phyloP scores from a whole-genome alignment of 2,888 invertebrate species.

The Alloscopus bannaensis region DNA sequence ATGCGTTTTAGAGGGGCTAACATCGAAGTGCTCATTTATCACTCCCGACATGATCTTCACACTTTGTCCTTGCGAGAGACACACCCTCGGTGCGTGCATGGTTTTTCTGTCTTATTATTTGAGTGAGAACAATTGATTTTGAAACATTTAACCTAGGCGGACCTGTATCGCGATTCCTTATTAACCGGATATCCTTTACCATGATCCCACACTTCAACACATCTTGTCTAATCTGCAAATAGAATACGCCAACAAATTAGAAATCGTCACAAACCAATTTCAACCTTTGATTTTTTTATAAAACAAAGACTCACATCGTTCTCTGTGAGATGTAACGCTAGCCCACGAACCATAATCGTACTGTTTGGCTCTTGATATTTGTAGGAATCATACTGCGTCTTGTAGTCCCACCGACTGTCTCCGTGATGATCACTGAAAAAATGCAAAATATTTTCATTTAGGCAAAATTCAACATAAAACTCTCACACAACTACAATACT shows the following conservation, averaged over 20 bases:
- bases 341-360: conserved; percentile 85
- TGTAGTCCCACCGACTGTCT: conserved; percentile 60
- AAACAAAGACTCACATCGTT: conserved; percentile 81
- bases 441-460: neutral
- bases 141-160: conserved; percentile 73
- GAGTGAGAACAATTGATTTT: conserved; percentile 9
- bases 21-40: conserved; percentile 19
- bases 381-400: conserved; percentile 76
- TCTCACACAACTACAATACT: neutral
- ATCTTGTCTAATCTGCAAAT: conserved; percentile 84
- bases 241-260: conserved; percentile 67
- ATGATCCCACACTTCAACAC: conserved; percentile 84
- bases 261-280: neutral
- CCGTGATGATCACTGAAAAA: conserved; percentile 62
- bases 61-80: too few species aligned
- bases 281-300: neutral
- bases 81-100: neutral
- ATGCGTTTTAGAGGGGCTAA: conserved; percentile 17
- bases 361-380: conserved; percentile 81
- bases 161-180: conserved; percentile 91
- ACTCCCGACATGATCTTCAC: neutral
- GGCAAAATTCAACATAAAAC: neutral
- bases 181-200: conserved; percentile 87
- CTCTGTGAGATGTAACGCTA: conserved; percentile 85
- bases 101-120: conserved; percentile 3